These are phyloP conservation scores for Protophormia terraenovae DNA, from an alignment of 2,888 invertebrate genomes.

Conservation along the genomic window DNA sequence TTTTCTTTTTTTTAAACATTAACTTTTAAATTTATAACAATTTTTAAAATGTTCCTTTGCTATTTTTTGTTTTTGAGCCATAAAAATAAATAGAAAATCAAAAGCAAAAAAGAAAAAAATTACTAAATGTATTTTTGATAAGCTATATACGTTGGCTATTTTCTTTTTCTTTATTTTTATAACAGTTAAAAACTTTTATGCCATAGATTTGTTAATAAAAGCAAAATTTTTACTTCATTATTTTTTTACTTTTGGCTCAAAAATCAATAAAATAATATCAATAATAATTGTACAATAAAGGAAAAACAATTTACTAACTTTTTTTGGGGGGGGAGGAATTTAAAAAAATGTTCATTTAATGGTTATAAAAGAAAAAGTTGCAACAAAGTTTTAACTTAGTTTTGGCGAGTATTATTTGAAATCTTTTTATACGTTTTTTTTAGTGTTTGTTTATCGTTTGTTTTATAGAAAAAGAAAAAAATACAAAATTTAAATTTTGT, in stretches of 20 bases:
- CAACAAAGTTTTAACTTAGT: neutral
- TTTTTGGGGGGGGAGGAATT: slow-evolving; percentile 12
- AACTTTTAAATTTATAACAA: slow-evolving; percentile 63
- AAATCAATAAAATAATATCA: slow-evolving; percentile 55
- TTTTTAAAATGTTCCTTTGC: slow-evolving; percentile 42
- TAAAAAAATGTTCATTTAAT: slow-evolving; percentile 14
- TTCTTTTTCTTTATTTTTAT: neutral
- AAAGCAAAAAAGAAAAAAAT: slow-evolving; percentile 18
- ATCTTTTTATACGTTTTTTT: neutral
- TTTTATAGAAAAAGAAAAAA: neutral
- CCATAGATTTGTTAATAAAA: neutral
- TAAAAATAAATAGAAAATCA: slow-evolving; percentile 23
- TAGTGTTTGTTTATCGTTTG: neutral
- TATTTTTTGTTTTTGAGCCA: neutral
- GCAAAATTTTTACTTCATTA: slow-evolving; percentile 50
- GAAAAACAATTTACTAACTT: slow-evolving; percentile 18
- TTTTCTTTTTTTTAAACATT: slow-evolving; percentile 15
- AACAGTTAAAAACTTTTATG: neutral
- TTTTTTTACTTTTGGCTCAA: slow-evolving; percentile 17
- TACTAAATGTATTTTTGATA: slow-evolving; percentile 62
- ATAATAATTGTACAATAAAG: slow-evolving; percentile 42
- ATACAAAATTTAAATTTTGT: no score
- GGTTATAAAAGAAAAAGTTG: neutral
- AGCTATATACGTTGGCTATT: neutral
- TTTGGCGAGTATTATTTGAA: no score